Evolutionary conservation across 2,888 invertebrate species (phyloP), one percentile per base, ranked within the genome.

Genomic region (Thelaira solivaga): DNA sequence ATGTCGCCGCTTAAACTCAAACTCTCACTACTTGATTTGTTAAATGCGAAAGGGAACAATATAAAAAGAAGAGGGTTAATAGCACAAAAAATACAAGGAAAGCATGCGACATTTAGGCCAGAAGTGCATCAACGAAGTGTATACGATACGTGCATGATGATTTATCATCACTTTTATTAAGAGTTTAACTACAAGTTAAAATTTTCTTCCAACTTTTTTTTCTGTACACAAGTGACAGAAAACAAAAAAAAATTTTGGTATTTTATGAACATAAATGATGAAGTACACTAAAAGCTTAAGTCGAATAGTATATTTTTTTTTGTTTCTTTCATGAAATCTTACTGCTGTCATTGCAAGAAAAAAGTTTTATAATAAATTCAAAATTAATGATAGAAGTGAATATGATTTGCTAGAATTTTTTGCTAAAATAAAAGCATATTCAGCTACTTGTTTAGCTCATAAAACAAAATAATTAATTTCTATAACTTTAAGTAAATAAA

Each of bases 51-150:
- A 49, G 29, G 13, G 36, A 62, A 49, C 2, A 7, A 31, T 22
- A 61, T 29, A n/a, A 22, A 26, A 76, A 51, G 29, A 22, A 45
- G n/a, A 57, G 18, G 36, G 49, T 49, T n/a, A 13, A 34, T 7
- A 64, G 16, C 22, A 16, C 24, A 43, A 47, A 29, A 24, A 26
- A 61, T 16, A 45, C 5, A 55, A 8, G 39, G 16, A 47, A 36
- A 71, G 51, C 10, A n/a, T 51, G 31, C 73, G 81, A 80, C 79
- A 80, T 73, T 65, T 77, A 80, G 81, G 79, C 81, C 79, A 77
- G 75, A 77, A 81, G 81, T 81, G 80, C 76, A 79, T 78, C 80
- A 80, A 77, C 76, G 80, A 80, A 81, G 81, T 81, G 72, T 77
- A 34, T 77, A 81, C 57, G 73, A 77, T 73, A 55, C 11, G 65